A percentile compares a stretch with the other conserved stretches of the same genome.
Evolutionary conservation across 2,888 invertebrate genomes (phyloP).

Genomic region (Muschampia plurimacula): DNA sequence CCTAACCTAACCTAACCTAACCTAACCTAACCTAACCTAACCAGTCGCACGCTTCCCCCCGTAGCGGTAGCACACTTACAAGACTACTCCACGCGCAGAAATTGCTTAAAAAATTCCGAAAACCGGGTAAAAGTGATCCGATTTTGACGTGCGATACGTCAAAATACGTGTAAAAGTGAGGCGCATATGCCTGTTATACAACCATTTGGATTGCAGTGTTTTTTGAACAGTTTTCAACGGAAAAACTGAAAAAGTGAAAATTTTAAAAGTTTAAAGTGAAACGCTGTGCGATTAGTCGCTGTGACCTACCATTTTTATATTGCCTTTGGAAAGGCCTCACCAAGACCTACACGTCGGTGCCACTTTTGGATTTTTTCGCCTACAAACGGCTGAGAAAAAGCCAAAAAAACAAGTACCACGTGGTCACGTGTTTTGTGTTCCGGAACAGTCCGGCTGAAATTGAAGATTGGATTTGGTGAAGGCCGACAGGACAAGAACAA

Average conservation of each 20-base stretch:
- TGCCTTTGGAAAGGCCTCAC: not conserved
- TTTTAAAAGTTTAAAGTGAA: not conserved
- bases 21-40: too few species aligned
- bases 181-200: too few species aligned
- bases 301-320: not conserved
- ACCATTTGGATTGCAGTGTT: too few species aligned
- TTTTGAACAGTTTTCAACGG: too few species aligned
- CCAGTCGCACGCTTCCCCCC: too few species aligned
- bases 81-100: too few species aligned
- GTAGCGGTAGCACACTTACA: too few species aligned
- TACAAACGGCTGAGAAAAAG: not conserved
- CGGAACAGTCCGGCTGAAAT: not conserved
- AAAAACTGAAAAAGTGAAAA: not conserved
- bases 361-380: not conserved
- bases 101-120: too few species aligned
- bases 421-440: not conserved
- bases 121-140: too few species aligned
- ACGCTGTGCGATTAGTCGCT: not conserved
- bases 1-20: too few species aligned
- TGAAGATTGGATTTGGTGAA: not conserved
- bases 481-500: not conserved
- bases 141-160: too few species aligned
- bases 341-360: not conserved
- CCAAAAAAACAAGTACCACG: constrained; percentile 2
- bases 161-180: too few species aligned